phyloP scores from a whole-genome alignment of 2,113 vertebrate genomes.

The pig (Sus scrofa) region DNA sequence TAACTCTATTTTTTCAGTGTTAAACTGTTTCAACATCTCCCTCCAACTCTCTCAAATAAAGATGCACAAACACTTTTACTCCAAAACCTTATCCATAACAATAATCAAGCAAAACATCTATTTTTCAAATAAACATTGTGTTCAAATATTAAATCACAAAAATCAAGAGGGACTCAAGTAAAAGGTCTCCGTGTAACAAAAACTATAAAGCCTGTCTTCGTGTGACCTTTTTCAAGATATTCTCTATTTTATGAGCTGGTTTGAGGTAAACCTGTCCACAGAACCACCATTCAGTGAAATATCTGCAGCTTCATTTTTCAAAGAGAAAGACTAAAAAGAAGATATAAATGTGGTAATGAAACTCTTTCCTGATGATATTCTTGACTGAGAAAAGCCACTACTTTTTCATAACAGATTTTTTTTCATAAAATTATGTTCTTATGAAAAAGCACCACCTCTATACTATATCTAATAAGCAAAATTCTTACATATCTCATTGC shows the following conservation, averaged over 20 bases:
- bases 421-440: slow-evolving; percentile 43
- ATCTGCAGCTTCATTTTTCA: slow-evolving; percentile 29
- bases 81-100: slow-evolving; percentile 38
- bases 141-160: slow-evolving; percentile 31
- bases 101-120: slow-evolving; percentile 16
- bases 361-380: slow-evolving; percentile 25
- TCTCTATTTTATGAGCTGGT: not conserved
- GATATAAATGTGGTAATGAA: not conserved
- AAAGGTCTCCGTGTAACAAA: not conserved
- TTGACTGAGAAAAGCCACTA: slow-evolving; percentile 25
- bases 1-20: not conserved
- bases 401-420: not conserved
- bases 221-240: not conserved
- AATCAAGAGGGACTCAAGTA: not conserved
- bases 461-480: not conserved
- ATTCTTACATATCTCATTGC: not conserved
- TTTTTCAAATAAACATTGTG: slow-evolving; percentile 38
- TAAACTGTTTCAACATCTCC: slow-evolving; percentile 47
- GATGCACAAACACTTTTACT: not conserved
- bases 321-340: slow-evolving; percentile 32
- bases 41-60: not conserved
- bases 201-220: not conserved
- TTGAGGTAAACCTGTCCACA: slow-evolving; percentile 2
- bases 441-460: slow-evolving; percentile 5
- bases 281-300: not conserved